Percentiles rank a stretch among this genome's conserved stretches.
Evolutionary conservation across 2,888 invertebrate species (phyloP).

Genomic region (Lithophane leautieri): DNA sequence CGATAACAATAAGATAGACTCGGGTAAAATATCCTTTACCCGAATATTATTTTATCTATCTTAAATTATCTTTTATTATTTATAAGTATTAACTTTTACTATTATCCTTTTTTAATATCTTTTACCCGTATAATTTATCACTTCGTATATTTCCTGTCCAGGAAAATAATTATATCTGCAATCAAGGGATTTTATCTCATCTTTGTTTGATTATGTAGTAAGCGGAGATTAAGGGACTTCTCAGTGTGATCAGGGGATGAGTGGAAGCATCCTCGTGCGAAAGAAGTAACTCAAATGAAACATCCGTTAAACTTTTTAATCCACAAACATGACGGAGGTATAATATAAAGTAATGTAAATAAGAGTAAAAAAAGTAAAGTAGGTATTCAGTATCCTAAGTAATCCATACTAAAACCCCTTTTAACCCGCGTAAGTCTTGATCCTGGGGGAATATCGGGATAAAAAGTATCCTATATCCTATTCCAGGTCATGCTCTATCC

Average conservation of each 20-base stretch:
- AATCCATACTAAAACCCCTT: too few relatives aligned
- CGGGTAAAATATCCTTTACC: too few relatives aligned
- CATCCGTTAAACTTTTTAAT: constrained; percentile 22
- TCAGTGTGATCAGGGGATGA: not conserved
- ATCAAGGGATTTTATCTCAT: constrained; percentile 26
- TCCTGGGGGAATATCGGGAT: too few relatives aligned
- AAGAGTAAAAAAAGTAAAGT: not conserved
- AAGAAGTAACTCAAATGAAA: constrained; percentile 20
- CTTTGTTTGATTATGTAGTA: constrained; percentile 31
- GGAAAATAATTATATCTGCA: not conserved
- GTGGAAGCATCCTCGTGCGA: not conserved
- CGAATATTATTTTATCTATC: too few relatives aligned
- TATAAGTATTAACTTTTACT: too few relatives aligned
- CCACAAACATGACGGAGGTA: constrained; percentile 9
- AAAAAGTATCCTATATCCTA: too few relatives aligned
- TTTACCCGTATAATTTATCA: not conserved
- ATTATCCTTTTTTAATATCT: too few relatives aligned
- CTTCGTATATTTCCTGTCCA: not conserved
- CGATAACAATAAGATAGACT: not conserved
- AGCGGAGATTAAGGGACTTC: constrained; percentile 14
- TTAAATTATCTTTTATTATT: too few relatives aligned
- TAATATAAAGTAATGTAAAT: too few relatives aligned
- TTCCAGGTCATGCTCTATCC: too few relatives aligned
- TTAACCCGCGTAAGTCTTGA: too few relatives aligned
- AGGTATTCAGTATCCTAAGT: too few relatives aligned